A percentile compares a stretch with the other conserved stretches of the same genome.
These are phyloP conservation scores for Drosophila busckii DNA, from an alignment of 1,140 invertebrate genomes.

Conservation along the genomic window DNA sequence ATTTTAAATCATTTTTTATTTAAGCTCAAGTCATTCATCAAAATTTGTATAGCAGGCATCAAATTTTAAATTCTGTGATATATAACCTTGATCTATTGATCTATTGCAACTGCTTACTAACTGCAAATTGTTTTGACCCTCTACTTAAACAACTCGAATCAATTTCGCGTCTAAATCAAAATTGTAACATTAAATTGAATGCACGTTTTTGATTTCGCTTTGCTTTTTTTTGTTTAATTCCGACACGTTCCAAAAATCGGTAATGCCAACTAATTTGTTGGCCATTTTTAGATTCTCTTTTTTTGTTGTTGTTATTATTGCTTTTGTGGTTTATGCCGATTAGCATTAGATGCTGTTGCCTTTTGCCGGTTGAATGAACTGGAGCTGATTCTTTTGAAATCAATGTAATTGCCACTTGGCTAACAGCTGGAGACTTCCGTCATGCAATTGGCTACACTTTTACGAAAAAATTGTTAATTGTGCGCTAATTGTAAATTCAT, in stretches of 20 bases:
- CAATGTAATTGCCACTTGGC: conserved; percentile 12
- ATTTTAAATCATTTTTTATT: too few relatives aligned
- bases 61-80: too few relatives aligned
- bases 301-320: not conserved
- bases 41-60: too few relatives aligned
- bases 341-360: conserved; percentile 18
- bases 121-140: conserved; percentile 5
- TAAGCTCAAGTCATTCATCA: too few relatives aligned
- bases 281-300: not conserved
- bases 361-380: conserved; percentile 25
- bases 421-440: conserved; percentile 21
- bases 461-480: conserved; percentile 13
- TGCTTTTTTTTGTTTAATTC: too few relatives aligned
- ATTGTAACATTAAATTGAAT: conserved; percentile 19
- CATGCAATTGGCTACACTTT: conserved; percentile 35
- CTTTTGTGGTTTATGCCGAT: not conserved
- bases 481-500: conserved; percentile 44
- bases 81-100: conserved; percentile 15
- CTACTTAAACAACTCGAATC: conserved; percentile 10
- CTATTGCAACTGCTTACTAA: not conserved
- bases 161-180: conserved; percentile 21
- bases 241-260: conserved; percentile 21
- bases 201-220: conserved; percentile 9
- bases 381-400: conserved; percentile 31
- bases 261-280: conserved; percentile 29